Percentiles rank a stretch among this genome's conserved stretches.
These are phyloP conservation scores for Channa striata DNA, from an alignment of 2,797 vertebrate genomes.

Conservation along the genomic window DNA sequence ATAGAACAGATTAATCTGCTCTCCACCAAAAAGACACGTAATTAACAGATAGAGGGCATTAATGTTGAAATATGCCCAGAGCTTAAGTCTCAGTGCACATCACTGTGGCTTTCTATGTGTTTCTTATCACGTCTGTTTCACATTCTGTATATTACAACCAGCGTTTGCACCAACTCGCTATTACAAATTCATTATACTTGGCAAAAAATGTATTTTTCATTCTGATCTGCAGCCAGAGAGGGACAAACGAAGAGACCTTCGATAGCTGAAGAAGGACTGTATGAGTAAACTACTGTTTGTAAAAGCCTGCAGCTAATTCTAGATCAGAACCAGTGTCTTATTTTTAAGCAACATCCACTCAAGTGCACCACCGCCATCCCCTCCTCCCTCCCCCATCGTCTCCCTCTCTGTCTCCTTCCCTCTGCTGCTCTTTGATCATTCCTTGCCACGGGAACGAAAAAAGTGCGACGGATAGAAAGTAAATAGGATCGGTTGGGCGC, in stretches of 20 bases:
- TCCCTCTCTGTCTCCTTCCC: constrained; percentile 38
- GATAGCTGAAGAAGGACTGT: not conserved
- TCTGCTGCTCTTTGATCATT: constrained; percentile 68
- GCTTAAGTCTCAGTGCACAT: no score
- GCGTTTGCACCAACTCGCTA: no score
- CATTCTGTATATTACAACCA: no score
- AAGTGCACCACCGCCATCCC: not conserved
- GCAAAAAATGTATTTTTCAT: no score
- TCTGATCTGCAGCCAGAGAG: constrained; percentile 5
- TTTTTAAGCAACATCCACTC: constrained; percentile 8
- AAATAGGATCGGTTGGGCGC: constrained; percentile 61
- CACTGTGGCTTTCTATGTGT: no score
- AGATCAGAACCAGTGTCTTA: constrained; percentile 24
- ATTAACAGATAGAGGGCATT: constrained; percentile 13
- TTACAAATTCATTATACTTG: no score
- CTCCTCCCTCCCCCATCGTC: constrained; percentile 11
- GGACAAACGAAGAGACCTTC: not conserved
- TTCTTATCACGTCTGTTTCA: no score
- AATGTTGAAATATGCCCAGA: not conserved
- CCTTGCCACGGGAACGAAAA: constrained; percentile 56
- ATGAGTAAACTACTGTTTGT: constrained; percentile 27
- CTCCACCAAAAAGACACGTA: not conserved
- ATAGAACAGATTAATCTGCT: constrained; percentile 7
- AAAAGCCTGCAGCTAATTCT: constrained; percentile 47
- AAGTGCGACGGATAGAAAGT: constrained; percentile 54